These are phyloP conservation scores for Hippocampus zosterae DNA, from an alignment of 2,113 vertebrate species.

Conservation along the genomic window DNA sequence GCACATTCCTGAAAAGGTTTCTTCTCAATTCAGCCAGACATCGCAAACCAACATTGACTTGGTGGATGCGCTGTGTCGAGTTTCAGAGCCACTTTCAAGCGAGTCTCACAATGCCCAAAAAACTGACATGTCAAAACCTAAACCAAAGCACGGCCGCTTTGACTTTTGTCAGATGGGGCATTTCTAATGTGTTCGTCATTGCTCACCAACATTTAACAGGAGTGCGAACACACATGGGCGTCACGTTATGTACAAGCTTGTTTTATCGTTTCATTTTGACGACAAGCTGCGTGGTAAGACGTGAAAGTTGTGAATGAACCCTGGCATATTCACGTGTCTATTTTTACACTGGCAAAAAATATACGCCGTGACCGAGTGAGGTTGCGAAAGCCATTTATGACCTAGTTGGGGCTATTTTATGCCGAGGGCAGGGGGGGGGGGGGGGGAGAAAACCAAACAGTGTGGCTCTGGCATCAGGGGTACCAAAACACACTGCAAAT, in stretches of 20 bases:
- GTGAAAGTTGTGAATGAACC: neutral
- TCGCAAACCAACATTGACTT: too few relatives aligned
- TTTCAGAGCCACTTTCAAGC: too few relatives aligned
- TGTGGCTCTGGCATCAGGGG: neutral
- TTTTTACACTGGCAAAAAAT: neutral
- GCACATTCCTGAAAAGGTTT: too few relatives aligned
- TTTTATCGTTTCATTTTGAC: neutral
- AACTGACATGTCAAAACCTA: too few relatives aligned
- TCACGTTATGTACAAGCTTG: neutral
- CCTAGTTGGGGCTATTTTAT: neutral
- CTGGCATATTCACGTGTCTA: neutral
- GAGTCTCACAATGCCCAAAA: too few relatives aligned
- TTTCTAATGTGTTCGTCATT: too few relatives aligned
- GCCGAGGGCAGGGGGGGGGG: neutral
- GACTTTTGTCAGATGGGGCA: too few relatives aligned
- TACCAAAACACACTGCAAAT: slow-evolving; percentile 6
- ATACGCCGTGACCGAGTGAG: neutral
- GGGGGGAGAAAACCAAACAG: too few relatives aligned
- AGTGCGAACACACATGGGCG: neutral
- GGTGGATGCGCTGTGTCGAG: too few relatives aligned
- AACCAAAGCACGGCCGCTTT: too few relatives aligned
- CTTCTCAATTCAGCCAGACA: too few relatives aligned
- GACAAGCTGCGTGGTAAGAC: neutral
- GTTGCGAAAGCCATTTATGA: neutral
- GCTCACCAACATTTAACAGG: neutral